Conservation (phyloP, 2,113 vertebrate species). For the Aptenodytes patagonicus region DNA sequence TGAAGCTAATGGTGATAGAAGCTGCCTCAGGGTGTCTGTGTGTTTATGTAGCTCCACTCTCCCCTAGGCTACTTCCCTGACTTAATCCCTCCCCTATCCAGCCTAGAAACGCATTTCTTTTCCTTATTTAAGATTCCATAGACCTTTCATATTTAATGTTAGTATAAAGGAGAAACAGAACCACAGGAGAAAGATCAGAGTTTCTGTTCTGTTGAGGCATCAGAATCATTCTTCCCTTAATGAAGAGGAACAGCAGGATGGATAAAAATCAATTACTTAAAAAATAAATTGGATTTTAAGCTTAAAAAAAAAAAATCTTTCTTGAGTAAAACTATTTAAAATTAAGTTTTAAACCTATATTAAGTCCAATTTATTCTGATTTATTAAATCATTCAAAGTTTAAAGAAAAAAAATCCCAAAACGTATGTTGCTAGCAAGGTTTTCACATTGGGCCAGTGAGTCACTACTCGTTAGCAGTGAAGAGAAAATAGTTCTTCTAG, state of each 20-base stretch:
- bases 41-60: background rate
- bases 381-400: background rate
- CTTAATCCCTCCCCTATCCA: slow-evolving; percentile 17
- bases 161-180: slow-evolving; percentile 22
- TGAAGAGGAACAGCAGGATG: slow-evolving; percentile 49
- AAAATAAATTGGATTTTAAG: slow-evolving; percentile 21
- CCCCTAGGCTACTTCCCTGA: background rate
- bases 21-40: background rate
- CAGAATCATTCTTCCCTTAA: slow-evolving; percentile 30
- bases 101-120: background rate
- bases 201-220: slow-evolving; percentile 38
- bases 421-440: background rate
- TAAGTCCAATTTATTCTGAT: slow-evolving; percentile 2
- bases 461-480: background rate
- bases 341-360: background rate
- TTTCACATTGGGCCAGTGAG: background rate
- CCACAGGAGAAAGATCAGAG: slow-evolving; percentile 53
- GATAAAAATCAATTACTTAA: slow-evolving; percentile 46
- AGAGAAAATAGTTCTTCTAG: background rate
- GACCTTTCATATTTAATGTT: slow-evolving; percentile 50
- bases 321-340: background rate
- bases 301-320: background rate
- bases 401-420: background rate
- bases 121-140: slow-evolving; percentile 19
- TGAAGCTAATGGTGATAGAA: background rate